Evolutionary conservation across 2,113 vertebrate genomes (phyloP).

Genomic region (Sebastes schlegelii): DNA sequence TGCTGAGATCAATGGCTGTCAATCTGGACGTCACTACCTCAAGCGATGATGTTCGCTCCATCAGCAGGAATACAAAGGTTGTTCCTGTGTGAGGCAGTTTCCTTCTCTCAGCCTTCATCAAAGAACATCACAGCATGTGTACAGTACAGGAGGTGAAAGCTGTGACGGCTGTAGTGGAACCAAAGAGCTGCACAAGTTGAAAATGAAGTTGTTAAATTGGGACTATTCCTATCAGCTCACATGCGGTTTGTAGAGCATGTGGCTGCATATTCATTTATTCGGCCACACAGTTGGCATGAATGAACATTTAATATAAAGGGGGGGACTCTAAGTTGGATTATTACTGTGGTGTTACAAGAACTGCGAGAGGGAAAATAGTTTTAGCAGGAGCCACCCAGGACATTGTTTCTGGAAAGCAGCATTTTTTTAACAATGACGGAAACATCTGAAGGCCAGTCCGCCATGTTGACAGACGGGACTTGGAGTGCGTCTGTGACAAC

Average conservation of each 20-base stretch:
- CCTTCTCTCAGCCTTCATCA: neutral
- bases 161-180: neutral
- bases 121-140: neutral
- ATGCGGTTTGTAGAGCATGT: no score
- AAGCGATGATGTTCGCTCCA: conserved; percentile 10
- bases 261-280: no score
- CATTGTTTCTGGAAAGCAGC: no score
- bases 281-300: no score
- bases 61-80: conserved; percentile 39
- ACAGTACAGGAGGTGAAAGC: neutral
- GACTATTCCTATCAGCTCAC: no score
- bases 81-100: neutral
- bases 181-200: neutral
- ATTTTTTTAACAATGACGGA: no score
- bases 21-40: conserved; percentile 16
- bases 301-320: no score
- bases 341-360: no score
- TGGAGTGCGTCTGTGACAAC: neutral
- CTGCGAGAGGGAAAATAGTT: no score
- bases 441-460: no score
- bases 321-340: no score
- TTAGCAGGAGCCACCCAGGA: no score
- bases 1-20: conserved; percentile 58
- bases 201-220: neutral
- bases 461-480: neutral